A percentile compares a stretch with the other conserved stretches of the same genome.
phyloP scores from a whole-genome alignment of 1,140 invertebrate species.

The Dolichoris vasculosae region DNA sequence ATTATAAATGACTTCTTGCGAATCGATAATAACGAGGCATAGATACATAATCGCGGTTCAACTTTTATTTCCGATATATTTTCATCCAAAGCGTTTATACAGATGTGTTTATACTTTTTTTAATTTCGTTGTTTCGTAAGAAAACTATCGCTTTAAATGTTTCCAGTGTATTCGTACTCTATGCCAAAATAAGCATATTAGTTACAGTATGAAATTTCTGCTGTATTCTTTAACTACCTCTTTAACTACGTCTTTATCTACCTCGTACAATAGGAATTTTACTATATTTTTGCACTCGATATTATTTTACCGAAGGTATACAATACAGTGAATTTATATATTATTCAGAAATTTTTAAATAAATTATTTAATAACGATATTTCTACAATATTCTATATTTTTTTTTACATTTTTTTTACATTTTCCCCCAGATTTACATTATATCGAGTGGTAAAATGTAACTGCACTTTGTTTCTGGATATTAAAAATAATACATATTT shows the following conservation, averaged over 20 bases:
- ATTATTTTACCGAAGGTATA: neutral
- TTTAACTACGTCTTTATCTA: neutral
- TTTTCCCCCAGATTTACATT: neutral
- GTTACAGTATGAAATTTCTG: neutral
- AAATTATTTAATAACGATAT: neutral
- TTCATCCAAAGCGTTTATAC: too few relatives aligned
- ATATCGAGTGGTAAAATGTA: neutral
- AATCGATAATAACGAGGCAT: too few relatives aligned
- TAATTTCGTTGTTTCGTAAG: neutral
- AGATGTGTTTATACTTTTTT: too few relatives aligned
- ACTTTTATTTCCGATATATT: too few relatives aligned
- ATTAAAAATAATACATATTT: neutral
- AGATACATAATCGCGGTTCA: too few relatives aligned
- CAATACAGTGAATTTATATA: neutral
- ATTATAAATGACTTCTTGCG: neutral
- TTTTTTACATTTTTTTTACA: too few relatives aligned
- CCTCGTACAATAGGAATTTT: too few relatives aligned
- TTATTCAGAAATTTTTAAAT: neutral
- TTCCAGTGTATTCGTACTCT: neutral
- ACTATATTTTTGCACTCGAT: too few relatives aligned
- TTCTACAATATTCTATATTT: neutral
- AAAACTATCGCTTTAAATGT: neutral
- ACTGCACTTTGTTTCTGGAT: neutral
- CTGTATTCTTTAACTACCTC: neutral
- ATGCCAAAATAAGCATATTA: neutral